Conservation (phyloP, 2,113 vertebrate genomes). For the Rhodinocichla rosea region DNA sequence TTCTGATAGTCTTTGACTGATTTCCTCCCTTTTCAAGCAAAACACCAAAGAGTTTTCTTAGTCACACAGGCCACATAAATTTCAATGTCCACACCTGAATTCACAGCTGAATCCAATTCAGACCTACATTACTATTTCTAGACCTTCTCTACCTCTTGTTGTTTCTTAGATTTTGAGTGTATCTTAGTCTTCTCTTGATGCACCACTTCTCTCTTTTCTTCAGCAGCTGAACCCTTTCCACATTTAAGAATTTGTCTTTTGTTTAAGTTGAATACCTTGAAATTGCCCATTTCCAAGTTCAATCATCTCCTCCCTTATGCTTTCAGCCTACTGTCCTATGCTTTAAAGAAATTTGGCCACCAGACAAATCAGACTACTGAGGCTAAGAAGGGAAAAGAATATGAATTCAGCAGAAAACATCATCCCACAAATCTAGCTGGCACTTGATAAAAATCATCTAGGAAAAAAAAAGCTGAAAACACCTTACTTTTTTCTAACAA, state of each 20-base stretch:
- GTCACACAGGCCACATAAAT: neutral
- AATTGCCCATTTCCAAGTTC: neutral
- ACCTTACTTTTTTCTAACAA: neutral
- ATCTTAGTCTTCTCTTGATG: neutral
- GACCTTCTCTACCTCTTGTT: neutral
- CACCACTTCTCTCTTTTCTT: neutral
- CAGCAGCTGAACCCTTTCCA: neutral
- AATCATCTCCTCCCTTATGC: neutral
- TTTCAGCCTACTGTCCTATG: neutral
- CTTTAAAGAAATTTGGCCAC: neutral
- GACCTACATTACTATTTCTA: neutral
- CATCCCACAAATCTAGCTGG: neutral
- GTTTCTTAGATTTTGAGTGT: neutral
- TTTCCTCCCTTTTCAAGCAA: neutral
- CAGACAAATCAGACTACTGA: neutral
- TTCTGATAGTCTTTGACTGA: neutral
- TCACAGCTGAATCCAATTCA: neutral
- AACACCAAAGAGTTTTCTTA: neutral
- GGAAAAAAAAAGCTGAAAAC: neutral
- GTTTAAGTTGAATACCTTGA: neutral
- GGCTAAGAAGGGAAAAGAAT: neutral
- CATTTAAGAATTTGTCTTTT: neutral
- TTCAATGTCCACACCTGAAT: neutral
- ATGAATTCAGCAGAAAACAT: neutral
- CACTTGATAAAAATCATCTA: neutral